Conservation (phyloP, 2,113 vertebrate species). For the Taurulus bubalis region DNA sequence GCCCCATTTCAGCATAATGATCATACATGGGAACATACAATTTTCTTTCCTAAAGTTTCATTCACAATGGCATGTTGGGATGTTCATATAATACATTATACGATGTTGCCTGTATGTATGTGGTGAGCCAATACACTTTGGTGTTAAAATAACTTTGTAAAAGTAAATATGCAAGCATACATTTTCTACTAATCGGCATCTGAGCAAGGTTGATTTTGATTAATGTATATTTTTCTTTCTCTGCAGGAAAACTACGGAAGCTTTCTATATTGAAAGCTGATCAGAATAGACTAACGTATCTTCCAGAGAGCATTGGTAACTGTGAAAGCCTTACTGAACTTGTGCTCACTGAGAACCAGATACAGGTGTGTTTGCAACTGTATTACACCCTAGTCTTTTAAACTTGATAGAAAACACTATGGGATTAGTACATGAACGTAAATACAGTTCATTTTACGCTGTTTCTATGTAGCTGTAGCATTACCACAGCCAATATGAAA, state of each 20-base stretch:
- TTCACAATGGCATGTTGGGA: neutral
- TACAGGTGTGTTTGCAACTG: conserved; percentile 86
- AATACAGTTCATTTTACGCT: neutral
- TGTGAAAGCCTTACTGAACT: conserved; percentile 97
- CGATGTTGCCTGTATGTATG: neutral
- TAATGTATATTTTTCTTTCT: conserved; percentile 13
- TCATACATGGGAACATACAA: neutral
- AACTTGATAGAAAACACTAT: neutral
- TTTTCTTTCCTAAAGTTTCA: neutral
- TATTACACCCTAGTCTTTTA: neutral
- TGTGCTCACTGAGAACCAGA: conserved; percentile 95
- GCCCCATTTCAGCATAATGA: too few relatives aligned
- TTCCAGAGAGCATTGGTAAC: conserved; percentile 93
- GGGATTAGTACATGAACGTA: too few relatives aligned
- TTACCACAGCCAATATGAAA: neutral
- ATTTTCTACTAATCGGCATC: conserved; percentile 8
- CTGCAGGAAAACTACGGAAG: conserved; percentile 89
- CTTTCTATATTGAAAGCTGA: conserved; percentile 97
- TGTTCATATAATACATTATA: neutral
- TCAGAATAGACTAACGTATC: conserved; percentile 91
- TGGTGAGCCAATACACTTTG: neutral
- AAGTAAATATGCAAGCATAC: neutral
- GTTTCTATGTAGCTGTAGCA: neutral
- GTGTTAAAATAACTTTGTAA: neutral
- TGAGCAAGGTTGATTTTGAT: neutral